Conservation (phyloP, 2,888 invertebrate species). For the Laothoe populi region DNA sequence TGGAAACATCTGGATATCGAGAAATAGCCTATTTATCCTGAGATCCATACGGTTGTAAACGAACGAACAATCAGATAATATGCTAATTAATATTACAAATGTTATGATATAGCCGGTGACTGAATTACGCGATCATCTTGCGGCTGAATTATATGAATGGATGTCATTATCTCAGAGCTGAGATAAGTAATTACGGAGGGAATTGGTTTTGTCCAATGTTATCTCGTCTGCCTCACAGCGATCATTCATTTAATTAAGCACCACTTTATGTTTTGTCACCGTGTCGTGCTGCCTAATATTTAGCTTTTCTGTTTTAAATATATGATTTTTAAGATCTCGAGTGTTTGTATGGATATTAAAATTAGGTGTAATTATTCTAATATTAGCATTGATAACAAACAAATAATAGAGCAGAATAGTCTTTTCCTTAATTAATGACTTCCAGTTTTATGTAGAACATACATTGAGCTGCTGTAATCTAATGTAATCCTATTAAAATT, state of each 20-base stretch:
- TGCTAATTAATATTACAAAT: neutral
- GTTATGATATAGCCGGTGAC: neutral
- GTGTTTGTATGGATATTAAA: too few species aligned
- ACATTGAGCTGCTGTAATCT: too few species aligned
- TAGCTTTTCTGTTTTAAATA: too few species aligned
- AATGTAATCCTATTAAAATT: too few species aligned
- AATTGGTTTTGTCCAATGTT: constrained; percentile 57
- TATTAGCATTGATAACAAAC: too few species aligned
- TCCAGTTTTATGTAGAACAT: too few species aligned
- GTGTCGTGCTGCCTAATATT: too few species aligned
- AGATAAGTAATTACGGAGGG: constrained; percentile 54
- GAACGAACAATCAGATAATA: neutral
- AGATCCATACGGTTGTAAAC: neutral
- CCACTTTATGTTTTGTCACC: constrained; percentile 1
- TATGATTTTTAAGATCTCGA: too few species aligned
- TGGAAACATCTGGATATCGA: neutral
- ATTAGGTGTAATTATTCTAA: too few species aligned
- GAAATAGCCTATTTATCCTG: neutral
- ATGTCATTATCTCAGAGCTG: constrained; percentile 42
- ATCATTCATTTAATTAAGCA: constrained; percentile 46
- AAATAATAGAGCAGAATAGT: too few species aligned
- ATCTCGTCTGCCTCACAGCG: constrained; percentile 41
- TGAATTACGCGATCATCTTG: neutral
- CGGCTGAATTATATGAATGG: constrained; percentile 32
- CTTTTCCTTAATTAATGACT: too few species aligned